These are phyloP conservation scores for Eciton burchellii DNA, from an alignment of 1,140 invertebrate genomes.

Conservation along the genomic window DNA sequence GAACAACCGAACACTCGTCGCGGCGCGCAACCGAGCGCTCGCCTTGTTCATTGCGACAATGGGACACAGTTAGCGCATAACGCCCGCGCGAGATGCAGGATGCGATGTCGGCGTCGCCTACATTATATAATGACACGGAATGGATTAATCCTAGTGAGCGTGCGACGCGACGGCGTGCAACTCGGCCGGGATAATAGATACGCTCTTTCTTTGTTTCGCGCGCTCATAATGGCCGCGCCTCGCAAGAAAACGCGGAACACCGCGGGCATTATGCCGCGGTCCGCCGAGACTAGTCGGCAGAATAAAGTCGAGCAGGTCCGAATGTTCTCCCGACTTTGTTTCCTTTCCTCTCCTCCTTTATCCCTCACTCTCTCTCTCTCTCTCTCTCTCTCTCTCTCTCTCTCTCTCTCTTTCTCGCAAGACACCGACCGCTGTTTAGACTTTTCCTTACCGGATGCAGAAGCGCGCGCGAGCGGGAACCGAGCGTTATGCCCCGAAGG, in stretches of 20 bases:
- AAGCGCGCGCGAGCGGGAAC: conserved; percentile 37
- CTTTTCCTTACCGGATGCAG: conserved; percentile 53
- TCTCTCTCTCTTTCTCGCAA: conserved; percentile 28
- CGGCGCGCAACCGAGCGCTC: conserved; percentile 25
- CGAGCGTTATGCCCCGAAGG: conserved; percentile 38
- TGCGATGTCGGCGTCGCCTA: conserved; percentile 54
- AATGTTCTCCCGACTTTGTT: conserved; percentile 69
- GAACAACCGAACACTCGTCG: conserved; percentile 17
- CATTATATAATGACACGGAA: conserved; percentile 76
- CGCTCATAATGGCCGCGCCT: conserved; percentile 72
- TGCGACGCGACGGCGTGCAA: conserved; percentile 60
- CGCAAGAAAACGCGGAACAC: conserved; percentile 76
- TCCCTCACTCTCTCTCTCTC: not conserved
- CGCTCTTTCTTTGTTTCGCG: conserved; percentile 75
- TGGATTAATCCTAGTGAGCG: conserved; percentile 73
- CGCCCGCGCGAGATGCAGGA: conserved; percentile 26
- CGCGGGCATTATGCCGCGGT: conserved; percentile 70
- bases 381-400: not conserved
- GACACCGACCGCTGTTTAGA: conserved; percentile 51
- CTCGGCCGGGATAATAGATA: conserved; percentile 74
- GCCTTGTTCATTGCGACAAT: conserved; percentile 62
- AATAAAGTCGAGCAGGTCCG: conserved; percentile 69
- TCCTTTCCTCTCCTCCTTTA: conserved; percentile 58
- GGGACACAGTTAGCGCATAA: conserved; percentile 61
- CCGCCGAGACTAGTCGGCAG: conserved; percentile 70